These are phyloP conservation scores for Eubucco bourcierii DNA, from an alignment of 2,113 vertebrate genomes.

Conservation along the genomic window DNA sequence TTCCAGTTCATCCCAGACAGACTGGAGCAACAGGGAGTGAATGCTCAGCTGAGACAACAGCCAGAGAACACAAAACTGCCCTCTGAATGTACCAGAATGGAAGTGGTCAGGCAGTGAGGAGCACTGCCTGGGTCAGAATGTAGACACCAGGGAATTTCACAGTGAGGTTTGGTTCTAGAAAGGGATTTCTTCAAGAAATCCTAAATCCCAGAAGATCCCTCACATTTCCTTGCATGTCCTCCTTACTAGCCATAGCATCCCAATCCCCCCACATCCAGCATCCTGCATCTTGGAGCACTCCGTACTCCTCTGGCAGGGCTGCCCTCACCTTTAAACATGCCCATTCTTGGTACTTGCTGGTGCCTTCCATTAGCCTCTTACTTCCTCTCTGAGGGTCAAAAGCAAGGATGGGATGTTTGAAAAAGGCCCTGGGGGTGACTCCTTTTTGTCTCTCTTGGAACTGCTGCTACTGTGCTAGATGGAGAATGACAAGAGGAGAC, in stretches of 20 bases:
- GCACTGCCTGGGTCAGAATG: not conserved
- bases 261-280: accelerated
- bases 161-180: not conserved
- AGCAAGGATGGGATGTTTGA: not conserved
- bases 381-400: not conserved
- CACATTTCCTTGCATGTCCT: not conserved
- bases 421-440: not conserved
- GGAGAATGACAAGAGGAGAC: not conserved
- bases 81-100: not conserved
- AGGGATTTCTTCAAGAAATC: not conserved
- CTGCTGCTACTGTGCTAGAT: not conserved
- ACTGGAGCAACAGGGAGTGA: not conserved
- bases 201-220: not conserved
- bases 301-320: not conserved
- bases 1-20: not conserved
- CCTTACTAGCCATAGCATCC: not conserved
- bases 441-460: not conserved
- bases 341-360: not conserved
- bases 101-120: not conserved
- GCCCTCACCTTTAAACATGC: not conserved
- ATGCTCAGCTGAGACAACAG: not conserved
- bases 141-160: not conserved
- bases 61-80: not conserved
- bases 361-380: not conserved
- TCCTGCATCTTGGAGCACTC: not conserved